Evolutionary conservation across 2,113 vertebrate genomes (phyloP).

Genomic region (Petrocephalus microphthalmus): DNA sequence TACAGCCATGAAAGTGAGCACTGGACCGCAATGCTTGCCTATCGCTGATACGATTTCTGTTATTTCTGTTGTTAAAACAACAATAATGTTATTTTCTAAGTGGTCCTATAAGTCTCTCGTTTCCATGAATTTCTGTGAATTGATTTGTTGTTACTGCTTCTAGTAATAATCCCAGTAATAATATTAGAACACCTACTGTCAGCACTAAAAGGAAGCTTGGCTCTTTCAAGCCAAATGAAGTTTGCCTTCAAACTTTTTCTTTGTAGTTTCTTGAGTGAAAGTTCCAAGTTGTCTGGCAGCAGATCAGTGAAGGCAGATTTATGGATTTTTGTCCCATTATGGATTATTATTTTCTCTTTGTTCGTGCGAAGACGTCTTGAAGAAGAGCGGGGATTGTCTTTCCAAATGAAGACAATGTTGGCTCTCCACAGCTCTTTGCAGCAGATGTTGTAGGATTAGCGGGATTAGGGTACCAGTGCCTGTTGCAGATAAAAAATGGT

Average conservation of each 20-base stretch:
- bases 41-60: not conserved
- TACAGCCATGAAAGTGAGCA: not conserved
- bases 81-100: not conserved
- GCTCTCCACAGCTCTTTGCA: not conserved
- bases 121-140: not conserved
- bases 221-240: not conserved
- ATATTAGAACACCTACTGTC: not conserved
- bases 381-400: slow-evolving; percentile 5
- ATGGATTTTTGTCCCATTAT: not conserved
- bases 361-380: not conserved
- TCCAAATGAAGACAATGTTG: not conserved
- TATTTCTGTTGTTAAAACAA: not conserved
- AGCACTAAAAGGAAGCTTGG: not conserved
- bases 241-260: not conserved
- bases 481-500: not conserved
- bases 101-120: no score
- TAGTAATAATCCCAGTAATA: not conserved
- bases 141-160: not conserved
- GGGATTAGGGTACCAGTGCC: not conserved
- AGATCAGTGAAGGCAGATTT: not conserved
- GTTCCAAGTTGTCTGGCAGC: not conserved
- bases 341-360: slow-evolving; percentile 5
- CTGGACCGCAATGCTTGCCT: not conserved
- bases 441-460: not conserved
- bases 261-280: not conserved